Conservation (phyloP, 64 coral and sea anemone genomes). For the Exaiptasia diaphana region DNA sequence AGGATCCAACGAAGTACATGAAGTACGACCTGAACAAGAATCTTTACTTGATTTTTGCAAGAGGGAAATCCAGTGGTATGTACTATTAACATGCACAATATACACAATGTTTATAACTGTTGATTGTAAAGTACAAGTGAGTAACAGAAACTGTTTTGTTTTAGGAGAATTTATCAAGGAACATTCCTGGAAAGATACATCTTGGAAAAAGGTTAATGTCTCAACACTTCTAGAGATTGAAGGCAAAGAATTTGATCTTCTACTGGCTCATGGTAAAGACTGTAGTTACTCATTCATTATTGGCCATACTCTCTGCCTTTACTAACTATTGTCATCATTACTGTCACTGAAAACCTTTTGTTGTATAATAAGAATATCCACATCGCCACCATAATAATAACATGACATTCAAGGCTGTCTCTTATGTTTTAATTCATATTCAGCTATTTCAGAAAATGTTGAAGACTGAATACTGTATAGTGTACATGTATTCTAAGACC, state of each 20-base stretch:
- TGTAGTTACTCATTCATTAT: background rate
- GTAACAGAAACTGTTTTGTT: background rate
- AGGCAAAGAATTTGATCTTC: background rate
- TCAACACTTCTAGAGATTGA: background rate
- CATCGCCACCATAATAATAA: too few species aligned
- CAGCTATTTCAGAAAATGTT: too few species aligned
- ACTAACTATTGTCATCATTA: too few species aligned
- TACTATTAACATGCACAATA: too few species aligned
- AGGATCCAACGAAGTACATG: background rate
- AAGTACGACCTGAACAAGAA: slow-evolving; percentile 1
- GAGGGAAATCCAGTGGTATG: background rate
- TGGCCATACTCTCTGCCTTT: too few species aligned
- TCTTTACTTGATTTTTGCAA: background rate
- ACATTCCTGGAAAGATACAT: background rate
- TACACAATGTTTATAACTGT: too few species aligned
- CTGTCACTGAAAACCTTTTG: too few species aligned
- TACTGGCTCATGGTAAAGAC: background rate
- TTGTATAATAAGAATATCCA: too few species aligned
- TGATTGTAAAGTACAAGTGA: background rate
- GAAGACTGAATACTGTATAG: too few species aligned
- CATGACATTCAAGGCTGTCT: too few species aligned
- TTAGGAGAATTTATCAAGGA: background rate
- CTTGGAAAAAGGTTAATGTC: background rate
- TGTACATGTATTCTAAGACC: too few species aligned
- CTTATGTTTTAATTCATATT: too few species aligned